Conservation (phyloP, 1,140 invertebrate species). For the Drosophila simulans region DNA sequence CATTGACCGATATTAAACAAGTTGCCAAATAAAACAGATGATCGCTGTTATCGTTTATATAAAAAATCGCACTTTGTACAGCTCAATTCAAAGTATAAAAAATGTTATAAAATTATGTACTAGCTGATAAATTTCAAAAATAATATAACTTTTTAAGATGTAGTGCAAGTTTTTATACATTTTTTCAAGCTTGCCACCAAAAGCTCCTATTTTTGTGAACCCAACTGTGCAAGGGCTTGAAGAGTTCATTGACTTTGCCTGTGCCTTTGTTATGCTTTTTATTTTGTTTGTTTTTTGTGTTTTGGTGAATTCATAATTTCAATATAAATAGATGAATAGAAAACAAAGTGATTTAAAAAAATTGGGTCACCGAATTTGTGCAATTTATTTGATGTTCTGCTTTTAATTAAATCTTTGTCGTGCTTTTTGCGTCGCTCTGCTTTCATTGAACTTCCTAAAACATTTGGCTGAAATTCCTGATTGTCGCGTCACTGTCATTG, state of each 20-base stretch:
- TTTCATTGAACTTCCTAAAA: constrained; percentile 57
- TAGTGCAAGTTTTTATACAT: no score
- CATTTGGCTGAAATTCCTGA: constrained; percentile 51
- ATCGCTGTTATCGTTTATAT: constrained; percentile 24
- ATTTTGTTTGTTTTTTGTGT: constrained; percentile 16
- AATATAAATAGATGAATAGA: constrained; percentile 63
- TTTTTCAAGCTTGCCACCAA: no score
- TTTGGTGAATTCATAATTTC: constrained; percentile 49
- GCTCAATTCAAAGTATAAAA: not conserved
- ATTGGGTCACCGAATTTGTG: constrained; percentile 75
- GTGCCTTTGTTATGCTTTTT: constrained; percentile 54
- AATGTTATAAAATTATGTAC: not conserved
- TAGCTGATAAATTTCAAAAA: no score
- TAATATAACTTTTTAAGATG: no score
- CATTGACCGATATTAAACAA: constrained; percentile 84
- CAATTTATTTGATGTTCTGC: constrained; percentile 75
- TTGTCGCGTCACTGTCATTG: constrained; percentile 34
- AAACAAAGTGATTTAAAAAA: constrained; percentile 61
- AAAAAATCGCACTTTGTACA: constrained; percentile 3
- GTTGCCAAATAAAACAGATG: constrained; percentile 64
- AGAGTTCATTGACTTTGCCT: constrained; percentile 70
- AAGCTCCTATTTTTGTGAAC: not conserved
- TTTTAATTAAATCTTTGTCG: constrained; percentile 22
- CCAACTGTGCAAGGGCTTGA: constrained; percentile 51
- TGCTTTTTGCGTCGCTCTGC: constrained; percentile 28